Evolutionary conservation across 1,140 invertebrate species (phyloP).

Genomic region (Thrips palmi): DNA sequence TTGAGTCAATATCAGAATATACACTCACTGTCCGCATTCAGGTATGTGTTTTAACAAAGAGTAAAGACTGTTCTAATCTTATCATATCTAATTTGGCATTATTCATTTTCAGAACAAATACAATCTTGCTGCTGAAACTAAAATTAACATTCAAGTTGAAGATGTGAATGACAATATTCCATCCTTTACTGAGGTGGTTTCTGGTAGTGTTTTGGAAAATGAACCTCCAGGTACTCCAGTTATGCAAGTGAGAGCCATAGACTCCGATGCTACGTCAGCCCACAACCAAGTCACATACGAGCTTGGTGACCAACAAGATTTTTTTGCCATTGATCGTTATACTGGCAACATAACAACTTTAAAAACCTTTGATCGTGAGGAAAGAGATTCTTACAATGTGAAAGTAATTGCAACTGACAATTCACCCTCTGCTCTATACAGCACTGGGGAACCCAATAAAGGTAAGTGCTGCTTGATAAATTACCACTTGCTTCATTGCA

Average conservation of each 20-base stretch:
- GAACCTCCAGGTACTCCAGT: conserved; percentile 59
- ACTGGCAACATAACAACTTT: conserved; percentile 73
- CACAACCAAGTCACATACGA: conserved; percentile 65
- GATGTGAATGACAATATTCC: conserved; percentile 83
- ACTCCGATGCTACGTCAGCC: conserved; percentile 62
- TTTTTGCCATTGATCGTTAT: conserved; percentile 55
- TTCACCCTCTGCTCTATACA: conserved; percentile 54
- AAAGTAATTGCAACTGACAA: conserved; percentile 72
- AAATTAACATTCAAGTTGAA: conserved; percentile 51
- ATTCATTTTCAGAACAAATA: conserved; percentile 47
- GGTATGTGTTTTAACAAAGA: conserved; percentile 17
- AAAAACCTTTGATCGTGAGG: conserved; percentile 61
- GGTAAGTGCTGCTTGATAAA: conserved; percentile 18
- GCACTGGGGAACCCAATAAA: conserved; percentile 43
- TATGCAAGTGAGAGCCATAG: conserved; percentile 70
- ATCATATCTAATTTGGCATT: too few species aligned
- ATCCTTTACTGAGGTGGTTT: conserved; percentile 54
- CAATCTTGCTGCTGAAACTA: conserved; percentile 53
- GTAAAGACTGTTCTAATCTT: background rate
- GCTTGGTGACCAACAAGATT: conserved; percentile 43
- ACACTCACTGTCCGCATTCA: conserved; percentile 59
- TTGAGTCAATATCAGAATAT: conserved; percentile 64
- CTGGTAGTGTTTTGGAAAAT: conserved; percentile 66
- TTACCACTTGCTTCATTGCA: background rate
- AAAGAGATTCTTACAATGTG: conserved; percentile 57